Evolutionary conservation across 2,797 vertebrate genomes (phyloP).

Genomic region (Poecilia velifera): DNA sequence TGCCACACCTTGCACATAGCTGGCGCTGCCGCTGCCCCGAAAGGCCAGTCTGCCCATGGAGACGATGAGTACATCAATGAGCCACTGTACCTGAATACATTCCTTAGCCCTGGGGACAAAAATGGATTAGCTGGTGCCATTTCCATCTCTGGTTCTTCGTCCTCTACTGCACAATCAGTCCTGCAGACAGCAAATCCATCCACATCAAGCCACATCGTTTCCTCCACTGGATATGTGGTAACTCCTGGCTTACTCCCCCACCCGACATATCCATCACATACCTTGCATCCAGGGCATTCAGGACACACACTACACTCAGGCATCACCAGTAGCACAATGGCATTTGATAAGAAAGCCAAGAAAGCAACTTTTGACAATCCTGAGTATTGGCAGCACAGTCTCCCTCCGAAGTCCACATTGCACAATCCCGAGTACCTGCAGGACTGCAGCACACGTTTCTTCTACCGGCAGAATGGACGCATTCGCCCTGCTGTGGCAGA

Average conservation of each 20-base stretch:
- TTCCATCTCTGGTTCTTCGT: conserved; percentile 64
- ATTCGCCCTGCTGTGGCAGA: conserved; percentile 96
- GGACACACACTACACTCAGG: conserved; percentile 79
- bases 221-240: conserved; percentile 71
- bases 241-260: conserved; percentile 76
- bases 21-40: conserved; percentile 71
- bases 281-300: conserved; percentile 78
- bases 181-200: conserved; percentile 74
- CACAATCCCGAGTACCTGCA: conserved; percentile 98
- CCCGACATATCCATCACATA: conserved; percentile 78
- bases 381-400: conserved; percentile 99
- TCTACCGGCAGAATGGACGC: conserved; percentile 98
- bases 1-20: conserved; percentile 85
- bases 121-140: conserved; percentile 82
- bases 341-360: conserved; percentile 90
- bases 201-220: conserved; percentile 68
- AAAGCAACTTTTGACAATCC: conserved; percentile 97
- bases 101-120: conserved; percentile 87
- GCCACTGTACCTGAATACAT: conserved; percentile 96
- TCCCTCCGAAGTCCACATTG: conserved; percentile 92
- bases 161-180: conserved; percentile 74
- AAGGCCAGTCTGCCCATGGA: conserved; percentile 79
- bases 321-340: conserved; percentile 80
- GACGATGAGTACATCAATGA: conserved; percentile 95
- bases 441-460: conserved; percentile 99